Percentiles rank a stretch among this genome's conserved stretches.
Evolutionary conservation across 2,113 vertebrate species (phyloP).

Genomic region (Polyodon spathula): DNA sequence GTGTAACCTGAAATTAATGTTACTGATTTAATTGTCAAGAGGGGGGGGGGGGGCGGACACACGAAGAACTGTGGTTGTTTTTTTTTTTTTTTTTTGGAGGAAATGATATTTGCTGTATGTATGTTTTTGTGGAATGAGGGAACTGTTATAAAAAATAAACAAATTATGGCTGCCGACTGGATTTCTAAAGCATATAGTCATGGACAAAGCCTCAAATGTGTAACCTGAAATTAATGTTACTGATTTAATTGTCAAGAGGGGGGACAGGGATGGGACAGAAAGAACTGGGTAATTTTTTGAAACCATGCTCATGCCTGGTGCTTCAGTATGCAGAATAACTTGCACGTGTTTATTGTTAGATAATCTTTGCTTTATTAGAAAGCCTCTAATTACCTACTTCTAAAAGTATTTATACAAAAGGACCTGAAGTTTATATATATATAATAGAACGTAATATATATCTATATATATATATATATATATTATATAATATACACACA

Average conservation of each 20-base stretch:
- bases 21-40: constrained; percentile 54
- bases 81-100: constrained; percentile 56
- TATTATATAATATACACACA: too few relatives aligned
- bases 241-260: constrained; percentile 52
- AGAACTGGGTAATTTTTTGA: constrained; percentile 48
- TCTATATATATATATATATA: too few relatives aligned
- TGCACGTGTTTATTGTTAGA: constrained; percentile 61
- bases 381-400: constrained; percentile 51
- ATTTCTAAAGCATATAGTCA: constrained; percentile 72
- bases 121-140: constrained; percentile 62
- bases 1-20: constrained; percentile 61
- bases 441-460: constrained; percentile 33
- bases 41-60: constrained; percentile 39
- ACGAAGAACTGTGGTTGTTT: constrained; percentile 54
- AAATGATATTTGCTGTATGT: constrained; percentile 67
- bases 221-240: constrained; percentile 58
- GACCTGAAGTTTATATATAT: constrained; percentile 47
- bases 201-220: constrained; percentile 71
- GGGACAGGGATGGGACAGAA: constrained; percentile 43
- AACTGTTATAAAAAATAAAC: constrained; percentile 50
- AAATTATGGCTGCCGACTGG: constrained; percentile 55
- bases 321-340: constrained; percentile 44
- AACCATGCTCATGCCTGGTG: constrained; percentile 52
- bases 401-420: constrained; percentile 62
- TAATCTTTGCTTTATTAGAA: constrained; percentile 63